Percentiles rank a stretch among this genome's conserved stretches.
These are phyloP conservation scores for Penaeus monodon DNA, from an alignment of 2,888 invertebrate genomes.

Conservation along the genomic window DNA sequence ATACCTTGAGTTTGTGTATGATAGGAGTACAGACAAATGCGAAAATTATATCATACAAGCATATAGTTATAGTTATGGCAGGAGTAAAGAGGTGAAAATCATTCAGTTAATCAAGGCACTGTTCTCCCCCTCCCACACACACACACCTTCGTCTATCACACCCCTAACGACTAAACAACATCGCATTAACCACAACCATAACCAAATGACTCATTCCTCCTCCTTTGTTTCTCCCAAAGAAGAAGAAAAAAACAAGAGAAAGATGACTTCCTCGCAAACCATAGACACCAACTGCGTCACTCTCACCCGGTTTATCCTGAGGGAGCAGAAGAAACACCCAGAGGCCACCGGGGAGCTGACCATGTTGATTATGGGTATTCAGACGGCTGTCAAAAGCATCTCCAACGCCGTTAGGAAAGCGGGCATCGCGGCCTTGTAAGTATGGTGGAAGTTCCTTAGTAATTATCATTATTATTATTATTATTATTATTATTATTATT, in stretches of 20 bases:
- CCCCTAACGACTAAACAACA: too few relatives aligned
- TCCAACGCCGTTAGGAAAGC: conserved; percentile 60
- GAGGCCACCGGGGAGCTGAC: conserved; percentile 53
- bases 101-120: too few relatives aligned
- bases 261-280: not conserved
- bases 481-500: not conserved
- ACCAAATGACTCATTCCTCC: too few relatives aligned
- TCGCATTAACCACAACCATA: too few relatives aligned
- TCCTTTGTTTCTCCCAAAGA: too few relatives aligned
- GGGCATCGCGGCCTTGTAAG: conserved; percentile 57
- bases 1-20: too few relatives aligned
- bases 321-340: conserved; percentile 50
- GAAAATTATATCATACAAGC: too few relatives aligned
- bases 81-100: too few relatives aligned
- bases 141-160: too few relatives aligned
- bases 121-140: too few relatives aligned
- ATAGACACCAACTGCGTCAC: conserved; percentile 56
- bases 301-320: conserved; percentile 44
- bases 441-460: not conserved
- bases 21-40: too few relatives aligned
- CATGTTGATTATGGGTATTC: conserved; percentile 47
- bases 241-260: not conserved
- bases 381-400: conserved; percentile 57
- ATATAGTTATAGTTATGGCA: too few relatives aligned
- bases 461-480: not conserved